Evolutionary conservation across 2,888 invertebrate genomes (phyloP).

Genomic region (Tipula helvola): DNA sequence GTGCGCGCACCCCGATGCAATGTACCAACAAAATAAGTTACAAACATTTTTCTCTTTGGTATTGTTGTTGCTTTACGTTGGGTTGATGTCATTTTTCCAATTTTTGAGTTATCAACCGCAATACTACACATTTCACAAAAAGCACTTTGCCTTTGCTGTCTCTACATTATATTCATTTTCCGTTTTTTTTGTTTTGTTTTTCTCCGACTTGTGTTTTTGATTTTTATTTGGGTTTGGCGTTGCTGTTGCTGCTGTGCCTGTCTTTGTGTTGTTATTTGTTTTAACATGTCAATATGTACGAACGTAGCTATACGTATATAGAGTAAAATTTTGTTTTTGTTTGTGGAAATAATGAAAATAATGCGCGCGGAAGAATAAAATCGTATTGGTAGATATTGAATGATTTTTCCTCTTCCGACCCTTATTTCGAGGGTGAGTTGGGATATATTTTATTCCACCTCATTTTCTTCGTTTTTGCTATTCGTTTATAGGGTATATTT

Average conservation of each 20-base stretch:
- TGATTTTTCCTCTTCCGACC: neutral
- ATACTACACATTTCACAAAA: neutral
- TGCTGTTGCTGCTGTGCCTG: neutral
- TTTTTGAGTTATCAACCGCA: neutral
- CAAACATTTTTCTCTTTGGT: neutral
- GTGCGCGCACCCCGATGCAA: neutral
- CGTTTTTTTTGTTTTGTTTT: neutral
- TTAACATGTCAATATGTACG: neutral
- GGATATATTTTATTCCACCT: neutral
- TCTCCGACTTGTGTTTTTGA: neutral
- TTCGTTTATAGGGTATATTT: neutral
- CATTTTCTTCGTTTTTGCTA: neutral
- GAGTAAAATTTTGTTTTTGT: neutral
- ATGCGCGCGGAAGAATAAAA: neutral
- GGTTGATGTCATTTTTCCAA: neutral
- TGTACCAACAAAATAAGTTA: neutral
- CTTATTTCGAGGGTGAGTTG: neutral
- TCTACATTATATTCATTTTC: neutral
- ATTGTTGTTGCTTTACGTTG: neutral
- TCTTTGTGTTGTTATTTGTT: neutral
- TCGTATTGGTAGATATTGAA: neutral
- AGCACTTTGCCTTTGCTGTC: neutral
- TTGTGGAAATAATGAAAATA: neutral
- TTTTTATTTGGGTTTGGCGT: neutral
- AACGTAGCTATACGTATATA: neutral